Evolutionary conservation across 2,797 vertebrate species (phyloP).

Genomic region (Valencia hispanica): DNA sequence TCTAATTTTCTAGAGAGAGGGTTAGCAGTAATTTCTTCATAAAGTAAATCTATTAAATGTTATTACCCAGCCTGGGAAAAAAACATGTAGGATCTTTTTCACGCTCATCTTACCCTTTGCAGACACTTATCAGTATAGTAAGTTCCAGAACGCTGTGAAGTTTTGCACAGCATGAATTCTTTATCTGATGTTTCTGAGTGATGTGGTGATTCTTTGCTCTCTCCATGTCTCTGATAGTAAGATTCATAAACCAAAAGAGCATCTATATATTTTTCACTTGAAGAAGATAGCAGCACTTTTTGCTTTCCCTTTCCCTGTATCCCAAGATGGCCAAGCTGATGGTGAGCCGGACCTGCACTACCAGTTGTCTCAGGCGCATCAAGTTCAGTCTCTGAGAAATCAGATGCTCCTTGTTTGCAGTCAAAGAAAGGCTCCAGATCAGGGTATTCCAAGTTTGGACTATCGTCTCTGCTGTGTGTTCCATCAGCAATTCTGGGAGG

Average conservation of each 20-base stretch:
- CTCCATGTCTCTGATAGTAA: slow-evolving; percentile 18
- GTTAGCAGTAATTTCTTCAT: slow-evolving; percentile 65
- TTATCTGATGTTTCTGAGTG: slow-evolving; percentile 54
- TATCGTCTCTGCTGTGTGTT: slow-evolving; percentile 22
- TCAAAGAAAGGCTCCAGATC: slow-evolving; percentile 77
- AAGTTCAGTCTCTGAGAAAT: slow-evolving; percentile 70
- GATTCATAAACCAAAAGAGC: slow-evolving; percentile 80
- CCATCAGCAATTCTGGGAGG: slow-evolving; percentile 31
- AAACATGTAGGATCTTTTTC: slow-evolving; percentile 63
- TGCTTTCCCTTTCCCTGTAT: slow-evolving; percentile 25
- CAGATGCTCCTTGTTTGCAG: slow-evolving; percentile 70
- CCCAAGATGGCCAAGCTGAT: slow-evolving; percentile 7
- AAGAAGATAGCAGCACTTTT: slow-evolving; percentile 62
- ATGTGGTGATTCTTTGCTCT: slow-evolving; percentile 39
- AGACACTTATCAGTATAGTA: slow-evolving; percentile 78
- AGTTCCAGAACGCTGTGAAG: slow-evolving; percentile 72
- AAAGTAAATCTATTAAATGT: slow-evolving; percentile 46
- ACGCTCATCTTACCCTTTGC: slow-evolving; percentile 84
- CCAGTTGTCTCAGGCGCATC: slow-evolving; percentile 41
- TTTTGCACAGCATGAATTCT: slow-evolving; percentile 74
- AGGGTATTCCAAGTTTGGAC: slow-evolving; percentile 56
- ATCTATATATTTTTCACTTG: slow-evolving; percentile 76
- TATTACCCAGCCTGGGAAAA: slow-evolving; percentile 52
- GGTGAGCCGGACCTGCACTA: neutral
- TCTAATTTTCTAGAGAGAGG: slow-evolving; percentile 46